These are phyloP conservation scores for Adoxophyes honmai DNA, from an alignment of 1,140 invertebrate genomes.

Conservation along the genomic window DNA sequence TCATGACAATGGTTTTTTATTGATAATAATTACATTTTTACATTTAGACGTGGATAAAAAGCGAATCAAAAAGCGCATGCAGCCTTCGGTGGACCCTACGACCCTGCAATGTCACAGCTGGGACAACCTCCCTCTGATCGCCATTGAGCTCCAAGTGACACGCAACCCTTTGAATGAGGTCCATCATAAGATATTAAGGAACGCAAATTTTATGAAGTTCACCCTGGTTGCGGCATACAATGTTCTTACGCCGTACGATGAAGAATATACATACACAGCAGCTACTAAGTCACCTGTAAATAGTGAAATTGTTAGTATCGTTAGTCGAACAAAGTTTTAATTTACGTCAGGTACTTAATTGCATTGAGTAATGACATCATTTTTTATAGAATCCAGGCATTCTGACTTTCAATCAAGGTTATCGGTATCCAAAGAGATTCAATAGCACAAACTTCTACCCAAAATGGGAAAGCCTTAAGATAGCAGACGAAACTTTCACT, in stretches of 20 bases:
- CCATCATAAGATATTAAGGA: slow-evolving; percentile 43
- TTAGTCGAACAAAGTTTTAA: too few species aligned
- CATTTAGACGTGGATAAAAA: slow-evolving; percentile 45
- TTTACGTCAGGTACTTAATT: too few species aligned
- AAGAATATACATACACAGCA: slow-evolving; percentile 38
- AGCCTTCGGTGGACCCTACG: slow-evolving; percentile 35
- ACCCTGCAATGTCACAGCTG: slow-evolving; percentile 48
- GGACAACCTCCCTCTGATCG: slow-evolving; percentile 55
- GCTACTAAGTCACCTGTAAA: slow-evolving; percentile 42
- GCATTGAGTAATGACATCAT: background rate
- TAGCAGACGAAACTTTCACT: slow-evolving; percentile 32
- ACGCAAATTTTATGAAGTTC: slow-evolving; percentile 48
- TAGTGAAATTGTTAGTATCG: slow-evolving; percentile 40
- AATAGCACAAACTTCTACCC: slow-evolving; percentile 38
- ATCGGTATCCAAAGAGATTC: slow-evolving; percentile 31
- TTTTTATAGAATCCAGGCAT: slow-evolving; percentile 32
- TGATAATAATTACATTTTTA: slow-evolving; percentile 19
- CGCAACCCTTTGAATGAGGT: slow-evolving; percentile 33
- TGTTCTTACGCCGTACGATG: slow-evolving; percentile 36
- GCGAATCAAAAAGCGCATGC: slow-evolving; percentile 43
- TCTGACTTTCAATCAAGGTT: slow-evolving; percentile 41
- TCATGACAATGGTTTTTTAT: too few species aligned
- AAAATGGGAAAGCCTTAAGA: slow-evolving; percentile 49
- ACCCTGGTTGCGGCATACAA: slow-evolving; percentile 55
- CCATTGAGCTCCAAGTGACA: slow-evolving; percentile 34